Evolutionary conservation across 2,113 vertebrate species (phyloP).

Genomic region (Indicator indicator): DNA sequence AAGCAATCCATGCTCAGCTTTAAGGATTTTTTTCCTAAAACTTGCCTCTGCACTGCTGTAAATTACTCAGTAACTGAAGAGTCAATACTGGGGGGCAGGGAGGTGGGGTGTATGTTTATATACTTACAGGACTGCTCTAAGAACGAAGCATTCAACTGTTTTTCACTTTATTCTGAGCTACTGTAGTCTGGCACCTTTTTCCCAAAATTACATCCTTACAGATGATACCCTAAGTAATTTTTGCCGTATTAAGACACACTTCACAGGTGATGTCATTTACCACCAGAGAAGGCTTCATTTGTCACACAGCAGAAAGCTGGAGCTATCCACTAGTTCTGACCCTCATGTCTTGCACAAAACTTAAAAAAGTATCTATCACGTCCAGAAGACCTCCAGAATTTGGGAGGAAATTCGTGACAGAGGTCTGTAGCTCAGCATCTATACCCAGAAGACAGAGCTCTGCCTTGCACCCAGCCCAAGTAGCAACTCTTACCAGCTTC

Average conservation of each 20-base stretch:
- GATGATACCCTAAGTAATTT: background rate
- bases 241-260: background rate
- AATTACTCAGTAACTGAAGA: background rate
- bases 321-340: background rate
- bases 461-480: background rate
- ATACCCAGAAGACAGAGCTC: background rate
- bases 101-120: background rate
- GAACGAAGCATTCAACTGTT: background rate
- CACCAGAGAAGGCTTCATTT: background rate
- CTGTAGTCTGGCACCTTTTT: background rate
- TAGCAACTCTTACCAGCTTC: background rate
- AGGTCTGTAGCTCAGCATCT: background rate
- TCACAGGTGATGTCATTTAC: background rate
- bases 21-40: background rate
- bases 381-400: background rate
- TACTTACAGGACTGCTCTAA: background rate
- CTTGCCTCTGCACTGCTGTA: background rate
- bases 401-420: background rate
- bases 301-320: background rate
- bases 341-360: background rate
- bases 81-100: background rate
- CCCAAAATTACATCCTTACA: conserved; percentile 24
- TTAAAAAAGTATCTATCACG: background rate
- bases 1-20: background rate
- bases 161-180: background rate